These are phyloP conservation scores for Argentina silus DNA, from an alignment of 2,797 vertebrate genomes.

Conservation along the genomic window DNA sequence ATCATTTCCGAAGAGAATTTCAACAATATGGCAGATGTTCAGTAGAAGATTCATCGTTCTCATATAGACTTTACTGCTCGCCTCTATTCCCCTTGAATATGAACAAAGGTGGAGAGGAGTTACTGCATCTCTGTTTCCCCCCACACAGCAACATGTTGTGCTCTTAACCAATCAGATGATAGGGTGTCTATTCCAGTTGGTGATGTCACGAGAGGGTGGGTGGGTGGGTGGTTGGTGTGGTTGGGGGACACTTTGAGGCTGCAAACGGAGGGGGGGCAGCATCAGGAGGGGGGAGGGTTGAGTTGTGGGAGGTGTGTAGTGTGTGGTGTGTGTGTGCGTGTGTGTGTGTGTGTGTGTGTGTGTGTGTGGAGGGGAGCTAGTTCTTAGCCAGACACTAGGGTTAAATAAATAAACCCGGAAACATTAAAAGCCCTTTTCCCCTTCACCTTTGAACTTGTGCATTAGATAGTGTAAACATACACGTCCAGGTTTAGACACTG, in stretches of 20 bases:
- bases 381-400: slow-evolving; percentile 78
- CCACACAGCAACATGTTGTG: slow-evolving; percentile 63
- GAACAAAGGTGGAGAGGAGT: slow-evolving; percentile 46
- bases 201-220: slow-evolving; percentile 59
- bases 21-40: too few relatives aligned
- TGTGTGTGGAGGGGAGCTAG: slow-evolving; percentile 44
- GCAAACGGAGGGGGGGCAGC: neutral
- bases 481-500: slow-evolving; percentile 71
- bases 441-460: slow-evolving; percentile 81
- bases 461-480: slow-evolving; percentile 82
- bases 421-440: slow-evolving; percentile 82
- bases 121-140: slow-evolving; percentile 39
- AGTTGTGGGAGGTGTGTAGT: neutral
- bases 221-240: slow-evolving; percentile 14
- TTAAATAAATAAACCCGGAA: slow-evolving; percentile 83
- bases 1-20: too few relatives aligned
- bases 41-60: too few relatives aligned
- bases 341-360: neutral
- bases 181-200: slow-evolving; percentile 8
- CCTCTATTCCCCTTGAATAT: too few relatives aligned
- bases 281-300: neutral
- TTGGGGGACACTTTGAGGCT: neutral
- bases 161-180: slow-evolving; percentile 57
- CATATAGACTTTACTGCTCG: too few relatives aligned
- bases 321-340: slow-evolving; percentile 12